Base-by-base conservation (phyloP, 2,797 vertebrate species). In the Eidolon dupreanum region DNA sequence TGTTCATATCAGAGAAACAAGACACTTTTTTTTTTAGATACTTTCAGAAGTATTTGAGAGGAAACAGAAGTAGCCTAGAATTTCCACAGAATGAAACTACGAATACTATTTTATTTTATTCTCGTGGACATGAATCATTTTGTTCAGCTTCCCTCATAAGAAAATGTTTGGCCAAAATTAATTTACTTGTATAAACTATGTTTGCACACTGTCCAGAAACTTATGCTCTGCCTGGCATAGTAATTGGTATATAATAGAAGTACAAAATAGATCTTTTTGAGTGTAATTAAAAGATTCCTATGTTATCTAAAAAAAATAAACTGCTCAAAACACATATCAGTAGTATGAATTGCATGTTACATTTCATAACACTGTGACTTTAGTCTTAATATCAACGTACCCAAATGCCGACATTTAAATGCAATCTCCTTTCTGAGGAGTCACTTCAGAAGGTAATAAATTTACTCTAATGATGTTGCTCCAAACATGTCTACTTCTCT, bases 131-230 rank as follows among this genome's bases (percentile, higher is more conserved):
- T 59, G 16, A 46, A 26, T 71, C n/a, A 38, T 10, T 68, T 65
- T 65, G 20, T 36, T 26, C 65, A 79, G 46, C 75, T 85, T 77
- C 6, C 20, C 8, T 31, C 28, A 22, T 24, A 53, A 82, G 38
- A 95, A 87, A 78, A 73, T 78, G 15, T 9, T 10, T 26, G 19
- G 28, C 31, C 49, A 53, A 90, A 97, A 95, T 74, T 82, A 95
- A 82, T 91, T 84, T 81, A 38, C 36, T 53, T 24, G 16, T 36
- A 31, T 19, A 85, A 91, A 51, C 81, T 49, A 13, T 49, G 11
- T 71, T 84, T 87, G 51, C 10, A 81, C 36, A 59, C 1, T 90
- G 43, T 55, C 41, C 63, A 63, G 55, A 96, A 77, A 6, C 77
- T 90, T 84, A 84, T 26, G 11, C 73, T 85, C 31, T 81, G 36